Base-by-base conservation (phyloP, 2,888 invertebrate genomes). In the Pediacus dermestoides region DNA sequence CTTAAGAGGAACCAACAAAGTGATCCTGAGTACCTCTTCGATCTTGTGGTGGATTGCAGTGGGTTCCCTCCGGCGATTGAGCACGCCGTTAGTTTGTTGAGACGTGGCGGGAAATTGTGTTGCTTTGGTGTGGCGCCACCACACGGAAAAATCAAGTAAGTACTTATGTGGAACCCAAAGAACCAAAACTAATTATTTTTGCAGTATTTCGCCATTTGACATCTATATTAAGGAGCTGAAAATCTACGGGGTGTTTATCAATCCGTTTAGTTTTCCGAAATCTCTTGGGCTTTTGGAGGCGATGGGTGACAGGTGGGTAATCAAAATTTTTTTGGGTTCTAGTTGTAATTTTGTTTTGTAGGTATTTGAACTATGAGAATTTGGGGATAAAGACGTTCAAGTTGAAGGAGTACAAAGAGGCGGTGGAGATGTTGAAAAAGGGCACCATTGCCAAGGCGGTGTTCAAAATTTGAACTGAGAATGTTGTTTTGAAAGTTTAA, bases 11-110 rank as follows among this genome's bases (percentile, higher is more conserved):
- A 58, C 12, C 57, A 61, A 37, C 32, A 34, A 11, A 44, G 57
- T n/a, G 61, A 68, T 42, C 72, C 75, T 9, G 64, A 71, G 1
- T 63, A 61, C 27, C 50, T 69, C 0, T 82, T 77, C 49, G 81
- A 85, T 52, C 67, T 84, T 25, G 76, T 80, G 6, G 72, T 85
- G n/a, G 85, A 85, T 48, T 85, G 85, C 56, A 84, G 83, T 58
- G 85, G 85, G 60, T 80, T 75, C 6, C 80, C 78, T 1, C 78
- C 79, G 39, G 85, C 82, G 0, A 78, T 84, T 66, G 81, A 84
- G 58, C 70, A 75, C 2, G 78, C 72, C 2, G 64, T 84, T 34
- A 68, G 73, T 16, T 68, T 80, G 18, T 41, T 85, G 39, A 67
- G 66, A 4, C 66, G 64, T 1, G 82, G 82, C 1, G 85, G 82